Conservation (phyloP, 2,113 vertebrate genomes). For the Microcebus tavaratra region DNA sequence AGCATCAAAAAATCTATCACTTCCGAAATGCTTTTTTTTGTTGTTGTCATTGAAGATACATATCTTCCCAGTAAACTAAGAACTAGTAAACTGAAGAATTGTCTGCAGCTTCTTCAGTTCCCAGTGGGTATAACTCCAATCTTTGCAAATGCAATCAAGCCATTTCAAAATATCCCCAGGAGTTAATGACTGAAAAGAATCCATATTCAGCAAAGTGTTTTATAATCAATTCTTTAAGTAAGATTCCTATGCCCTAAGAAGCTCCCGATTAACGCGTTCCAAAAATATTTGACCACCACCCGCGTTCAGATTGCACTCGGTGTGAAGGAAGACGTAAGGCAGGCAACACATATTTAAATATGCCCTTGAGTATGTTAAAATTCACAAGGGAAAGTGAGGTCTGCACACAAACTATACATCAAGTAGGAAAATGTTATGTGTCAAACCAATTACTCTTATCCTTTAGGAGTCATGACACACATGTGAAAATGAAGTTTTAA, state of each 20-base stretch:
- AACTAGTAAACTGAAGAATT: constrained; percentile 30
- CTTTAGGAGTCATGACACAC: background rate
- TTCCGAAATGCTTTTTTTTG: constrained; percentile 54
- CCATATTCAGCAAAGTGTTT: background rate
- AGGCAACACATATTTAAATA: background rate
- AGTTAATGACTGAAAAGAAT: background rate
- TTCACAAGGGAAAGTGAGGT: background rate
- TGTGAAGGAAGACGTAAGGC: background rate
- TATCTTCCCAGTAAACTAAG: background rate
- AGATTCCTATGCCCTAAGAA: constrained; percentile 1
- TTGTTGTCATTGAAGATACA: constrained; percentile 41
- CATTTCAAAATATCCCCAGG: background rate
- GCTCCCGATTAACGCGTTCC: constrained; percentile 2
- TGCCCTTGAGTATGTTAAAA: constrained; percentile 27
- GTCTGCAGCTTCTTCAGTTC: background rate
- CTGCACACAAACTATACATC: background rate
- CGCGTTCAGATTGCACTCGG: background rate
- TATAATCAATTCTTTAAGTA: background rate
- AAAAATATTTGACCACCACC: constrained; percentile 28
- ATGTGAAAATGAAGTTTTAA: background rate
- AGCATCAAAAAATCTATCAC: background rate
- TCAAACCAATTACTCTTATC: background rate
- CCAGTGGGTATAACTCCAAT: background rate
- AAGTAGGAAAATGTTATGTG: background rate
- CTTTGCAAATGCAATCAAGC: background rate